Conservation (phyloP, 2,797 vertebrate genomes). For the Hypotaenidia philippensis region DNA sequence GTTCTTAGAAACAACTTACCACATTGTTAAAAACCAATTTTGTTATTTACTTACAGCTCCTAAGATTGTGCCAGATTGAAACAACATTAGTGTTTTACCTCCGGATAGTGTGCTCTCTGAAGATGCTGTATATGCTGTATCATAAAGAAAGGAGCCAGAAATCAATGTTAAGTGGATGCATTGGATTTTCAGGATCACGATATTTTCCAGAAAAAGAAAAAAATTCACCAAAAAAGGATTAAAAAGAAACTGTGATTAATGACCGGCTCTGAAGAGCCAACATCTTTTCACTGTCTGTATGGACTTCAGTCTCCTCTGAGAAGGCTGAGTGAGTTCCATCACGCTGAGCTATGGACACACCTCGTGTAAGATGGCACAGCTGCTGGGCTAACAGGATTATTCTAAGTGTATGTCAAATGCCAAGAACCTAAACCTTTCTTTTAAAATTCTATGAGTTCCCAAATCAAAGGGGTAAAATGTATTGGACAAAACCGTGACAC, state of each 20-base stretch:
- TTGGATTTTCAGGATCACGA: neutral
- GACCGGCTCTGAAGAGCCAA: neutral
- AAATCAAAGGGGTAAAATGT: neutral
- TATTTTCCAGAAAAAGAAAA: neutral
- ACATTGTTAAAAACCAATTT: neutral
- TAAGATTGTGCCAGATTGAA: neutral
- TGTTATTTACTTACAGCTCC: neutral
- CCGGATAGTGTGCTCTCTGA: neutral
- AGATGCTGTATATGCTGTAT: fast-evolving
- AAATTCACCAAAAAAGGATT: fast-evolving
- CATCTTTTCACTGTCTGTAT: neutral
- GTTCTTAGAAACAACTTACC: neutral
- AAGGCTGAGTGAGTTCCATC: fast-evolving
- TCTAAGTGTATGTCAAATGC: neutral
- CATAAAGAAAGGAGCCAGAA: neutral
- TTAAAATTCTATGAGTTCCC: neutral
- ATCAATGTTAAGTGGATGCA: neutral
- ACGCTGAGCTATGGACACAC: neutral
- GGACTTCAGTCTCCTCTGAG: neutral
- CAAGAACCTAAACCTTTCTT: neutral
- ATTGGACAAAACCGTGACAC: neutral
- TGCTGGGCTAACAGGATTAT: neutral
- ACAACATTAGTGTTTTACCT: neutral
- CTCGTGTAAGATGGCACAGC: neutral
- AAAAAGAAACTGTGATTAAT: neutral